Evolutionary conservation across 2,888 invertebrate genomes (phyloP).

Genomic region (Athrips mouffetella): DNA sequence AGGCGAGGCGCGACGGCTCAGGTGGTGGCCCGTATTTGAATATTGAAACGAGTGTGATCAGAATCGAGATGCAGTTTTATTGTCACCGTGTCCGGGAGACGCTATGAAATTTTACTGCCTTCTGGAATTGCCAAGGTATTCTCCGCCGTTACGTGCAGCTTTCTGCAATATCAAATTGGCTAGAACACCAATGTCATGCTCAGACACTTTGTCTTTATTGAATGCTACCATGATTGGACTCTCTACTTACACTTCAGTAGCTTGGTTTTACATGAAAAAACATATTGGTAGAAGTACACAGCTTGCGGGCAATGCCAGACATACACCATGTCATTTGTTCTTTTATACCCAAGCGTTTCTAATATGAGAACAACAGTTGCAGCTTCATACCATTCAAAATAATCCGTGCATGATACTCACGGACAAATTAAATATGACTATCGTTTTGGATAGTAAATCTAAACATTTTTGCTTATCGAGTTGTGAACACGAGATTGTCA

Average conservation of each 20-base stretch:
- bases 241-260: not conserved
- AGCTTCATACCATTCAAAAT: too few relatives aligned
- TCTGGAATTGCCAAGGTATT: constrained; percentile 45
- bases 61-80: constrained; percentile 76
- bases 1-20: constrained; percentile 57
- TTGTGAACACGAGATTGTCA: not conserved
- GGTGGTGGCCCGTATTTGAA: constrained; percentile 66
- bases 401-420: too few relatives aligned
- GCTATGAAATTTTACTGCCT: constrained; percentile 64
- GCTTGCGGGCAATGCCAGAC: too few relatives aligned
- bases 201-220: constrained; percentile 2
- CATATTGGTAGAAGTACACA: not conserved
- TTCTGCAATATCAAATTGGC: constrained; percentile 29
- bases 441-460: too few relatives aligned
- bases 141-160: constrained; percentile 40
- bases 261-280: not conserved
- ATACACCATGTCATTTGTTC: too few relatives aligned
- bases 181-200: constrained; percentile 7
- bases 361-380: not conserved
- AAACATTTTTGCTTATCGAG: too few relatives aligned
- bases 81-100: constrained; percentile 60
- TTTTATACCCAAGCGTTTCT: too few relatives aligned
- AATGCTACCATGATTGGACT: constrained; percentile 3
- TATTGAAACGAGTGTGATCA: constrained; percentile 72
- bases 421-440: too few relatives aligned